Base-by-base conservation (phyloP, 2,888 invertebrate genomes). In the Archaeoteleia sp. region DNA sequence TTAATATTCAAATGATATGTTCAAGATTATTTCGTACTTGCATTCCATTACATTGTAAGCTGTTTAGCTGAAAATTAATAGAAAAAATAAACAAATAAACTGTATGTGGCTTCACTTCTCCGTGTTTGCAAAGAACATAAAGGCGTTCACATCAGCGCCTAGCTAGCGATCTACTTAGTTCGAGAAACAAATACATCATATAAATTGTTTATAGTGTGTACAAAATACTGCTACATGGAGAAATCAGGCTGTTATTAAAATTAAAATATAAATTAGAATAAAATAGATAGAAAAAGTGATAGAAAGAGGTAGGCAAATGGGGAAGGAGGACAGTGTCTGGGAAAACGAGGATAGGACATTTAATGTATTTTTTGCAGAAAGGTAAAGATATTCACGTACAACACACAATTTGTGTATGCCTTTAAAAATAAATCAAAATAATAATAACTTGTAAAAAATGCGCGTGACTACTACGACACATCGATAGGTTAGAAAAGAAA, bases 61-160 rank as follows among this genome's bases (percentile, higher is more conserved):
- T 67, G 39, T 63, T 61, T 74, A 74, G 74, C 74, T 76, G 74
- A 74, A 76, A 75, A 73, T 74, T 68, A 74, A 71, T 61, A 57
- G 73, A 67, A 71, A 68, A 67, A 72, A 57, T 51, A 43, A 66
- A 53, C 17, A 46, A 66, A 58, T 53, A 32, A 37, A 57, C 35
- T 63, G 46, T 51, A 61, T 30, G 48, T 30, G 43, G 49, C 55
- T 61, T 58, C 49, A 61, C 54, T 73, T 72, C 69, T 68, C 65
- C 61, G 46, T 67, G 62, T 71, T 60, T 49, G 58, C 67, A 71
- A 69, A 70, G 65, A 42, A 58, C 15, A 53, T 30, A 71, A 58
- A 61, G 46, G 35, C 39, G 35, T 58, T 34, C 12, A 53, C 43
- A 46, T 58, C 27, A 27, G 17, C 29, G 10, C 15, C 43, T 46